phyloP scores from a whole-genome alignment of 2,113 vertebrate genomes.

The Gallinago undulata region DNA sequence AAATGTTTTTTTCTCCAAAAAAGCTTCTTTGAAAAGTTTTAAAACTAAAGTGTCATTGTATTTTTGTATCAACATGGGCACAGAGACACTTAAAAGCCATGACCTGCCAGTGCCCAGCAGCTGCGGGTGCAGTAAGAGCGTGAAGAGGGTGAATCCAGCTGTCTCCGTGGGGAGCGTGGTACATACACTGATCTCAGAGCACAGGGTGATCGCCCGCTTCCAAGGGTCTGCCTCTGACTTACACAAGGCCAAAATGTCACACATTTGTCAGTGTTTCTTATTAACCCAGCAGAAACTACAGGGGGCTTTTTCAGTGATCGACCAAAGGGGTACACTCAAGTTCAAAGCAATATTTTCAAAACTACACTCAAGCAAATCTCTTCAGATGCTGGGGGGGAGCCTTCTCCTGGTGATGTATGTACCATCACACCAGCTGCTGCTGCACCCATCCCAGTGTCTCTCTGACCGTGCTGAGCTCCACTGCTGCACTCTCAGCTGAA shows the following conservation, averaged over 20 bases:
- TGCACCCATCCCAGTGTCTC: not conserved
- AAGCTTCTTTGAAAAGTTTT: not conserved
- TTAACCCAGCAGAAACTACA: not conserved
- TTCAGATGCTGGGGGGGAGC: not conserved
- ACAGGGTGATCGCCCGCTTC: not conserved
- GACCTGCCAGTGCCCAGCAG: not conserved
- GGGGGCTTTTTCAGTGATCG: not conserved
- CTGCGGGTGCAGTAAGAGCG: not conserved
- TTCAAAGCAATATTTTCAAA: not conserved
- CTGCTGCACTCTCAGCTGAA: not conserved
- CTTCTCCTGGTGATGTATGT: not conserved
- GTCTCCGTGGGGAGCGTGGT: not conserved
- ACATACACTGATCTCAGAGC: not conserved
- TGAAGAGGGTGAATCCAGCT: conserved; percentile 3
- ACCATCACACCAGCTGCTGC: not conserved
- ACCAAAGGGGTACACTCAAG: not conserved
- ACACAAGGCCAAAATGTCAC: not conserved
- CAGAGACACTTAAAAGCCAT: not conserved
- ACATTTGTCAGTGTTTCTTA: not conserved
- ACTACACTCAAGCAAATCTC: not conserved
- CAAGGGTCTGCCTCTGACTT: not conserved
- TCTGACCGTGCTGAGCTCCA: not conserved
- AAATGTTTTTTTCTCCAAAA: not conserved
- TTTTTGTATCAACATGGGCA: not conserved
- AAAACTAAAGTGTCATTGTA: not conserved